A percentile compares a stretch with the other conserved stretches of the same genome.
Conservation (phyloP, 2,888 invertebrate genomes). For the Platynereis dumerilii region DNA sequence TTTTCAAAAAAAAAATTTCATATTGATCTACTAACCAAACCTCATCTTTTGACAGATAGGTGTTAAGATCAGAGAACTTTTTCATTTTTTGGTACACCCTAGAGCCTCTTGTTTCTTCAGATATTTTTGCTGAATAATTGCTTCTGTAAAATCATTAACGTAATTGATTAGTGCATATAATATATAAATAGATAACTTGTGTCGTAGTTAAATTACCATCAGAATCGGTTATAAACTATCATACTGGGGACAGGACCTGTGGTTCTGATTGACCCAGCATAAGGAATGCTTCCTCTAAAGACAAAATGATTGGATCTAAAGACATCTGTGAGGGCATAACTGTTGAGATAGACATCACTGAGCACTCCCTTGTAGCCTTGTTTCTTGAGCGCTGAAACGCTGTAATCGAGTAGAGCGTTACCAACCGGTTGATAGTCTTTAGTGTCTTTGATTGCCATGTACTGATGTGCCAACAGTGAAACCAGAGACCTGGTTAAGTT, state of each 20-base stretch:
- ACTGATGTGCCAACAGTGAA: not conserved
- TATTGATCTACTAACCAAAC: too few relatives aligned
- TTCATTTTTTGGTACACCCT: too few relatives aligned
- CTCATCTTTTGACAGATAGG: too few relatives aligned
- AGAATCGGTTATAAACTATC: not conserved
- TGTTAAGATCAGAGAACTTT: too few relatives aligned
- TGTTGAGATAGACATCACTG: conserved; percentile 3
- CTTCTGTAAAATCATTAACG: too few relatives aligned
- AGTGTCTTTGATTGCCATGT: not conserved
- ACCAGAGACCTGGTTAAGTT: not conserved
- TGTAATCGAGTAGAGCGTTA: not conserved
- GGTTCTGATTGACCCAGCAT: not conserved
- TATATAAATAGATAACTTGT: too few relatives aligned
- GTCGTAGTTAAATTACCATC: too few relatives aligned
- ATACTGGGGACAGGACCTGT: not conserved
- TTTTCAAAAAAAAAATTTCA: too few relatives aligned
- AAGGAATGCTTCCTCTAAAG: not conserved
- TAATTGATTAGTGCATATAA: too few relatives aligned
- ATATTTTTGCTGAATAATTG: too few relatives aligned
- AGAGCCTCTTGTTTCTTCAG: too few relatives aligned
- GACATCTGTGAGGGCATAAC: not conserved
- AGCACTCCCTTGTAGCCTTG: conserved; percentile 1
- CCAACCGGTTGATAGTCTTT: not conserved
- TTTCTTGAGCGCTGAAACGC: not conserved
- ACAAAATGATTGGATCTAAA: not conserved